Evolutionary conservation across 1,140 invertebrate genomes (phyloP).

Genomic region (Drosophila burlai): DNA sequence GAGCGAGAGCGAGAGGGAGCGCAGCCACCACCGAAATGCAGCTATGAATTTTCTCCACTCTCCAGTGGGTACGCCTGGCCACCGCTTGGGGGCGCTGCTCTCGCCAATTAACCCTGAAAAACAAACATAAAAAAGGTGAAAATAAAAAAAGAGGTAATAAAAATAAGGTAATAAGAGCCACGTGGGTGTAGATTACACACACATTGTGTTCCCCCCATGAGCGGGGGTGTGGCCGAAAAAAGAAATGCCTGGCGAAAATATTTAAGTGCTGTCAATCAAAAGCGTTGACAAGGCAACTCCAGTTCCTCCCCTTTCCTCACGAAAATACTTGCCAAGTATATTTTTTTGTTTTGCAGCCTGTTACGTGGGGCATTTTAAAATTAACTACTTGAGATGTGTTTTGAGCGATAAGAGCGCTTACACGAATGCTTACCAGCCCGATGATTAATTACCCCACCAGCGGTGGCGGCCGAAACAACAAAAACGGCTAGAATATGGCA

Average conservation of each 20-base stretch:
- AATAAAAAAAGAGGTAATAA: not conserved
- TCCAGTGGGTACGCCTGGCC: constrained; percentile 50
- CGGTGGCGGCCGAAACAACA: constrained; percentile 14
- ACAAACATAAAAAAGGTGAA: not conserved
- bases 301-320: not conserved
- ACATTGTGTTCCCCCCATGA: not conserved
- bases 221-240: constrained; percentile 37
- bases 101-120: constrained; percentile 29
- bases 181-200: constrained; percentile 31
- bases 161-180: constrained; percentile 3
- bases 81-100: constrained; percentile 60
- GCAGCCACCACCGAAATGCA: constrained; percentile 62
- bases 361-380: constrained; percentile 76
- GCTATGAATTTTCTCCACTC: constrained; percentile 21
- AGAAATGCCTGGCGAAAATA: constrained; percentile 72
- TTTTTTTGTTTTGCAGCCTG: constrained; percentile 45
- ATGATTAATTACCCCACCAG: constrained; percentile 73
- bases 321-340: constrained; percentile 1
- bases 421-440: constrained; percentile 80
- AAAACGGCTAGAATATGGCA: constrained; percentile 63
- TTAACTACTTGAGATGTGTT: constrained; percentile 82
- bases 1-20: constrained; percentile 30
- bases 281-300: constrained; percentile 58
- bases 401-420: constrained; percentile 77
- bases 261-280: constrained; percentile 77